A percentile compares a stretch with the other conserved stretches of the same genome.
phyloP scores from a whole-genome alignment of 2,113 vertebrate genomes.

The Tychaedon coryphoeus region DNA sequence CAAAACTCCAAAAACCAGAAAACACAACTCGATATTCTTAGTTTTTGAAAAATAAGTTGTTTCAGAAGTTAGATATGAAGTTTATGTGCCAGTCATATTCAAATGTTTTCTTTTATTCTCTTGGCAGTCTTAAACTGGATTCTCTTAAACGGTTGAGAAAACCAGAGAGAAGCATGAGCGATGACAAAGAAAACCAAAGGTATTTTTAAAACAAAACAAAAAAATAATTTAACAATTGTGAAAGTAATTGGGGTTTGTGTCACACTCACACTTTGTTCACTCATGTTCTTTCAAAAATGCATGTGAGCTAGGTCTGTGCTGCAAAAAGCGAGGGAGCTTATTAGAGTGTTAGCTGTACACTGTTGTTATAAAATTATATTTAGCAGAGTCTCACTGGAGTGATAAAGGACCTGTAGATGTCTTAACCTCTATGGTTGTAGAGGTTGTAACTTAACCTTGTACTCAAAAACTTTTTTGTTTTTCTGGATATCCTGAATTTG shows the following conservation, averaged over 20 bases:
- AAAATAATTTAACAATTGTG: not conserved
- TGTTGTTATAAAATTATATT: not conserved
- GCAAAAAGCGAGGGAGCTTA: not conserved
- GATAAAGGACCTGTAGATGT: not conserved
- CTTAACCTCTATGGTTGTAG: not conserved
- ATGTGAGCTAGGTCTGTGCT: not conserved
- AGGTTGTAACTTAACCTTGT: not conserved
- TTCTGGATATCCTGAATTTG: not conserved
- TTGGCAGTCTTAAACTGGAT: constrained; percentile 64
- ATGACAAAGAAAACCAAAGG: constrained; percentile 73
- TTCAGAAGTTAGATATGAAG: not conserved
- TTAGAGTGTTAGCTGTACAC: not conserved
- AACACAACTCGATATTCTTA: not conserved
- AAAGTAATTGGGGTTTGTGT: not conserved
- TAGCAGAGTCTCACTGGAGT: not conserved
- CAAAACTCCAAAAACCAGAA: not conserved
- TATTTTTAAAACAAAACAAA: constrained; percentile 8
- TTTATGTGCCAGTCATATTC: not conserved
- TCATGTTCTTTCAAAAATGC: not conserved
- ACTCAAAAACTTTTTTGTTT: not conserved
- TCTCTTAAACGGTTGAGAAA: constrained; percentile 61
- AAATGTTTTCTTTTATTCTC: not conserved
- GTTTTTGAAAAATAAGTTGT: not conserved
- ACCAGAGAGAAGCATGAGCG: constrained; percentile 71
- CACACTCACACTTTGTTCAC: not conserved